Evolutionary conservation across 2,113 vertebrate genomes (phyloP).

Genomic region (Chionomys nivalis): DNA sequence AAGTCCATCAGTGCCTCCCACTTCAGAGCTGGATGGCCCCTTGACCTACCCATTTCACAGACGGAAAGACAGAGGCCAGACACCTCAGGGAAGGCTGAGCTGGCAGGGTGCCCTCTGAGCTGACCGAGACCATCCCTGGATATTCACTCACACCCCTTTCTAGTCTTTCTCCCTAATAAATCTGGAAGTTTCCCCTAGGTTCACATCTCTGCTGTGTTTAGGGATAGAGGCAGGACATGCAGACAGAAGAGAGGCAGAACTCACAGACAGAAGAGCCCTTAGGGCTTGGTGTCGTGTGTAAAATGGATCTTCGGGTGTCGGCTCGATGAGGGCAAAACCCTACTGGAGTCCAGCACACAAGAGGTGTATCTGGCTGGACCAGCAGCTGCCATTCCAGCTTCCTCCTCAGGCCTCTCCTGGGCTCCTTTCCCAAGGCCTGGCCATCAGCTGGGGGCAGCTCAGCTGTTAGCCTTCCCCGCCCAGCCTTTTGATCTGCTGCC

Average conservation of each 20-base stretch:
- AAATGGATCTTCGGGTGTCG: not conserved
- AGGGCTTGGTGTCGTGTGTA: not conserved
- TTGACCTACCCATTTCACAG: constrained; percentile 57
- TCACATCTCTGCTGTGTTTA: not conserved
- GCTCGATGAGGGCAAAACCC: not conserved
- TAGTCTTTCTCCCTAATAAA: not conserved
- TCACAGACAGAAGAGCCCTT: not conserved
- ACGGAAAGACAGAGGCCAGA: not conserved
- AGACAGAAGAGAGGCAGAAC: not conserved
- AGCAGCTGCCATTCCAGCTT: not conserved
- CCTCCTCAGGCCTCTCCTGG: not conserved
- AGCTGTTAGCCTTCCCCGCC: not conserved
- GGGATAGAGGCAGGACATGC: too few species aligned
- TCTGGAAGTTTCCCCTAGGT: not conserved
- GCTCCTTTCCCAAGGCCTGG: not conserved
- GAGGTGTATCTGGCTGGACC: not conserved
- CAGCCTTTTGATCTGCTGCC: constrained; percentile 33
- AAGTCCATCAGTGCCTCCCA: not conserved
- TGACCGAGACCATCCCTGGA: not conserved
- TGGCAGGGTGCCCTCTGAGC: not conserved
- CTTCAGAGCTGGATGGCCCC: constrained; percentile 11
- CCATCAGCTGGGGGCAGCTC: not conserved
- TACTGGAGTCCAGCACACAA: not conserved
- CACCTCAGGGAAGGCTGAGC: not conserved
- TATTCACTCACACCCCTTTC: not conserved